phyloP scores from a whole-genome alignment of 2,113 vertebrate species.

The Microcebus tavaratra region DNA sequence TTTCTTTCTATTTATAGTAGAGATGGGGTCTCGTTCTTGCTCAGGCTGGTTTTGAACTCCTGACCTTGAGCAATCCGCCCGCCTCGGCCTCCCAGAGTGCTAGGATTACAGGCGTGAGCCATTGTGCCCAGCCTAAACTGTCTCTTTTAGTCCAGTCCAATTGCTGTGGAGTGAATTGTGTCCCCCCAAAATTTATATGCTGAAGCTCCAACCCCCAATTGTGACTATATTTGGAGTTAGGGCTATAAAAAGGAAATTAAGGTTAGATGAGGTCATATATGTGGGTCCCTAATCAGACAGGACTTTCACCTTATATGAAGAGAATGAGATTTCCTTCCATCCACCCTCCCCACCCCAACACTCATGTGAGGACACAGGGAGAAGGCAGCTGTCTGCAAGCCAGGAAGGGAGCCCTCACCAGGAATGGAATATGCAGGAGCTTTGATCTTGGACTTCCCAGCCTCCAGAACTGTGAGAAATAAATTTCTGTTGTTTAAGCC shows the following conservation, averaged over 20 bases:
- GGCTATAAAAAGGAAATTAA: neutral
- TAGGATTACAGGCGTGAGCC: no score
- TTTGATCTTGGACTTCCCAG: neutral
- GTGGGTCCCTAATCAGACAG: neutral
- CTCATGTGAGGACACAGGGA: neutral
- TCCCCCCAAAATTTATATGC: neutral
- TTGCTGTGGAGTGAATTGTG: neutral
- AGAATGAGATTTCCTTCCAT: neutral
- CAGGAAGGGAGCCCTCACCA: neutral
- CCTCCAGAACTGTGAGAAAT: neutral
- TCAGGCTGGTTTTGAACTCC: no score
- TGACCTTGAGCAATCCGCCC: no score
- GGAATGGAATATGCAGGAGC: neutral
- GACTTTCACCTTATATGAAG: neutral
- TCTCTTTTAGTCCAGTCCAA: neutral
- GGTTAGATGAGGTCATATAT: neutral
- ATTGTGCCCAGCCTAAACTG: neutral
- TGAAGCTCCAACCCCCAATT: neutral
- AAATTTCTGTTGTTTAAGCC: constrained; percentile 10
- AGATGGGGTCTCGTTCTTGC: no score
- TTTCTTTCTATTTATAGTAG: no score
- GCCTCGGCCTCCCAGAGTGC: no score
- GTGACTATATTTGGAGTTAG: neutral
- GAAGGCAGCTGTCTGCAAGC: neutral
- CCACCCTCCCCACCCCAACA: no score